Evolutionary conservation across 2,888 invertebrate species (phyloP).

Genomic region (Axea sp.): DNA sequence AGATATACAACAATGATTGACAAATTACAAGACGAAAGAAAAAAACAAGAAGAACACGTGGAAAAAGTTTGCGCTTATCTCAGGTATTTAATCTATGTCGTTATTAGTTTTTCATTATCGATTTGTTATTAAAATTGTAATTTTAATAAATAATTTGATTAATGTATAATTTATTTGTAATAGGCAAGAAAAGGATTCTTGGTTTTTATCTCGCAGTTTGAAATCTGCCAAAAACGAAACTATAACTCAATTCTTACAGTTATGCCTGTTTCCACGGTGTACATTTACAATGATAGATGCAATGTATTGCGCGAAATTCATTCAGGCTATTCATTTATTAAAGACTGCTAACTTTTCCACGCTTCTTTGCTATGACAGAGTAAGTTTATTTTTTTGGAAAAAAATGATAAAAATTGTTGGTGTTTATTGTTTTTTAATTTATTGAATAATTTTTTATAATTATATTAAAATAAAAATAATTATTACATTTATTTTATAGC

Average conservation of each 20-base stretch:
- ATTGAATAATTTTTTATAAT: too few species aligned
- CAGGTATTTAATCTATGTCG: constrained; percentile 59
- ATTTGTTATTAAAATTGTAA: not conserved
- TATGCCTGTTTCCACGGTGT: constrained; percentile 97
- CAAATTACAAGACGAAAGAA: constrained; percentile 95
- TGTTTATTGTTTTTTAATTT: too few species aligned
- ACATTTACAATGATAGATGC: constrained; percentile 98
- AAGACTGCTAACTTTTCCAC: constrained; percentile 99
- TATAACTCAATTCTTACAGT: constrained; percentile 96
- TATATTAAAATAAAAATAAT: too few species aligned
- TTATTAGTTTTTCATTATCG: too few species aligned
- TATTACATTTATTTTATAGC: constrained; percentile 80
- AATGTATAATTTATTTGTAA: not conserved
- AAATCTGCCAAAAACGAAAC: constrained; percentile 97
- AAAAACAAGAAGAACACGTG: constrained; percentile 96
- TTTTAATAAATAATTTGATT: too few species aligned
- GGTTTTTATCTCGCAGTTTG: constrained; percentile 91
- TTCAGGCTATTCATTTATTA: constrained; percentile 95
- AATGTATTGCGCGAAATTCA: constrained; percentile 97
- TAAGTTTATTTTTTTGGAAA: too few species aligned
- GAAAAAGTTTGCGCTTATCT: constrained; percentile 86
- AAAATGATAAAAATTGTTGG: too few species aligned
- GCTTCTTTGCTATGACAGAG: constrained; percentile 95
- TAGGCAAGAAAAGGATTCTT: constrained; percentile 89
- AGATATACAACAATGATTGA: constrained; percentile 92